Conservation (phyloP, 2,797 vertebrate species). For the Notamacropus eugenii region DNA sequence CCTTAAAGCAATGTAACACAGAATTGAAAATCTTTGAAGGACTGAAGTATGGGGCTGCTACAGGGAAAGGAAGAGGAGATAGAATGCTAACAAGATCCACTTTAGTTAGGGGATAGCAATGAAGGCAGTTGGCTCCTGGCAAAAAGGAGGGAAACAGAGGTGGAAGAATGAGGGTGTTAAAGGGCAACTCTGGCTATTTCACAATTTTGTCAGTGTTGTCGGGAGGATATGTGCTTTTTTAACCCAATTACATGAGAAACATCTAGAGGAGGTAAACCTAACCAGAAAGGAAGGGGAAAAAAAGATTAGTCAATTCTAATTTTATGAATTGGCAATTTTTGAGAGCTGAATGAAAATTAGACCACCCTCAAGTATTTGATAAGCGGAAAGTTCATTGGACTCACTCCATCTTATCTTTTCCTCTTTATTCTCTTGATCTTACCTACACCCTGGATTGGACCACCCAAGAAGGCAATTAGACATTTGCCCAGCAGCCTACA, state of each 20-base stretch:
- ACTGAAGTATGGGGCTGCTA: not conserved
- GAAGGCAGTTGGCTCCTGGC: not conserved
- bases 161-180: not conserved
- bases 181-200: not conserved
- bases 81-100: not conserved
- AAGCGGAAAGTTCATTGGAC: conserved; percentile 58
- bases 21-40: not conserved
- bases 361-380: conserved; percentile 23
- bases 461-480: conserved; percentile 48
- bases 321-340: conserved; percentile 15
- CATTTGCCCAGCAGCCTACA: not conserved
- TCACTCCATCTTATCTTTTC: conserved; percentile 23
- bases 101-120: not conserved
- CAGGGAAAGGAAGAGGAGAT: not conserved
- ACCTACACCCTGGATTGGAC: conserved; percentile 16
- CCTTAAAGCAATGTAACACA: not conserved
- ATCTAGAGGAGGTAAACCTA: conserved; percentile 3
- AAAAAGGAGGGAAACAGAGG: not conserved
- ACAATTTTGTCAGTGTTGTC: not conserved
- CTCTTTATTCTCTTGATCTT: conserved; percentile 40
- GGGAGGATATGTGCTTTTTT: not conserved
- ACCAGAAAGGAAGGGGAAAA: not conserved
- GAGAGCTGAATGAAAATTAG: conserved; percentile 27
- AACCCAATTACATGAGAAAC: not conserved
- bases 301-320: not conserved